Evolutionary conservation across 2,113 vertebrate species (phyloP).

Genomic region (Perccottus glenii): DNA sequence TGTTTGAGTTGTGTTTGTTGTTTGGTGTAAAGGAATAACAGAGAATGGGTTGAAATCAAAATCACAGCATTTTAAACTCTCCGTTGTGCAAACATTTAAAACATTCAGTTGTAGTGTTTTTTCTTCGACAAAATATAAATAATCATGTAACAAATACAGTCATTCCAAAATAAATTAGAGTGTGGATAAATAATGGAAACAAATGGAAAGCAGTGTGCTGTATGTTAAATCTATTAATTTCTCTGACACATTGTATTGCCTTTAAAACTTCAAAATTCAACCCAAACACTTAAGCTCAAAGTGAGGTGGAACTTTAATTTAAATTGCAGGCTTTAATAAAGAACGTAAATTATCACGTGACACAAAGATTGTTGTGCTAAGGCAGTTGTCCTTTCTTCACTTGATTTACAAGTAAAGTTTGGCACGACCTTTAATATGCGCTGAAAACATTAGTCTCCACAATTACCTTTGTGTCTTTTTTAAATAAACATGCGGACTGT

Average conservation of each 20-base stretch:
- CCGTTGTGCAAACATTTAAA: too few species aligned
- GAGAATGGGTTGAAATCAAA: too few species aligned
- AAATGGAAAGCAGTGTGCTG: too few species aligned
- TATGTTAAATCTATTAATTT: not conserved
- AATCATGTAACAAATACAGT: too few species aligned
- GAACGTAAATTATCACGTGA: not conserved
- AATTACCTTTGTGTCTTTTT: not conserved
- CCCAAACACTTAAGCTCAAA: too few species aligned
- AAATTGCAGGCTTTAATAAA: not conserved
- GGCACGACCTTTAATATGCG: not conserved
- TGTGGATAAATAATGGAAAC: too few species aligned
- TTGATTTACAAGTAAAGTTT: not conserved
- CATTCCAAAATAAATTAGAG: not conserved
- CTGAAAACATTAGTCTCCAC: conserved; percentile 1
- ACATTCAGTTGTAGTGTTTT: too few species aligned
- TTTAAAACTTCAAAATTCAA: not conserved
- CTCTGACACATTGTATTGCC: too few species aligned
- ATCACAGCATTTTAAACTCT: too few species aligned
- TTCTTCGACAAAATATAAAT: too few species aligned
- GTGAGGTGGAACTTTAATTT: too few species aligned
- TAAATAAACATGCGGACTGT: not conserved
- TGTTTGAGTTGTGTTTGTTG: not conserved
- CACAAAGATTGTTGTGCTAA: not conserved
- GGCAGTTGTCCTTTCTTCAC: not conserved
- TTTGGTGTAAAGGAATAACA: not conserved